Evolutionary conservation across 2,888 invertebrate species (phyloP).

Genomic region (Octodonta nipae): DNA sequence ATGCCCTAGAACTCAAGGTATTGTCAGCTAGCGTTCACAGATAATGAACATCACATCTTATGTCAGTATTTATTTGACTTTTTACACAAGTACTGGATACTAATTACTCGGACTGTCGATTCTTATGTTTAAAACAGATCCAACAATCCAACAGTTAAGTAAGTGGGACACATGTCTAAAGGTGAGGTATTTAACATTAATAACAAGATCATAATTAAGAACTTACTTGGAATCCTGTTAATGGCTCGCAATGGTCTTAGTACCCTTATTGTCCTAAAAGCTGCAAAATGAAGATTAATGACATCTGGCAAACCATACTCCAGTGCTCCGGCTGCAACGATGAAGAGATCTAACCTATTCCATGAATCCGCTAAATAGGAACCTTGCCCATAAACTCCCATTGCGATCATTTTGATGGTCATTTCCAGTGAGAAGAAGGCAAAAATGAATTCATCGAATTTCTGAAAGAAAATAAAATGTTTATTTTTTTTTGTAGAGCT

Average conservation of each 20-base stretch:
- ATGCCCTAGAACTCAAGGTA: too few relatives aligned
- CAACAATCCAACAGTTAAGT: too few relatives aligned
- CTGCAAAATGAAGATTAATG: conserved; percentile 94
- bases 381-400: conserved; percentile 88
- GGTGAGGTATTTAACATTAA: background rate
- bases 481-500: background rate
- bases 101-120: too few relatives aligned
- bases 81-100: too few relatives aligned
- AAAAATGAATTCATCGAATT: conserved; percentile 97
- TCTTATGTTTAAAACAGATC: too few relatives aligned
- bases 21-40: too few relatives aligned
- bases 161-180: too few relatives aligned
- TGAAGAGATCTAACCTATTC: conserved; percentile 97
- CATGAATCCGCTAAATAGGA: conserved; percentile 96
- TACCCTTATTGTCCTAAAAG: conserved; percentile 95
- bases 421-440: conserved; percentile 96
- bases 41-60: too few relatives aligned
- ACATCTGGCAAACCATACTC: conserved; percentile 81
- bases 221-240: conserved; percentile 98
- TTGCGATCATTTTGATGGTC: conserved; percentile 96
- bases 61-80: too few relatives aligned
- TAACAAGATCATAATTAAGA: conserved; percentile 4
- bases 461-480: conserved; percentile 41
- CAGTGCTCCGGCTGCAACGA: conserved; percentile 83
- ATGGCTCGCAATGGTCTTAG: conserved; percentile 92